Evolutionary conservation across 2,888 invertebrate species (phyloP), one percentile per base, ranked within the genome.

Genomic region (Pocota personata): DNA sequence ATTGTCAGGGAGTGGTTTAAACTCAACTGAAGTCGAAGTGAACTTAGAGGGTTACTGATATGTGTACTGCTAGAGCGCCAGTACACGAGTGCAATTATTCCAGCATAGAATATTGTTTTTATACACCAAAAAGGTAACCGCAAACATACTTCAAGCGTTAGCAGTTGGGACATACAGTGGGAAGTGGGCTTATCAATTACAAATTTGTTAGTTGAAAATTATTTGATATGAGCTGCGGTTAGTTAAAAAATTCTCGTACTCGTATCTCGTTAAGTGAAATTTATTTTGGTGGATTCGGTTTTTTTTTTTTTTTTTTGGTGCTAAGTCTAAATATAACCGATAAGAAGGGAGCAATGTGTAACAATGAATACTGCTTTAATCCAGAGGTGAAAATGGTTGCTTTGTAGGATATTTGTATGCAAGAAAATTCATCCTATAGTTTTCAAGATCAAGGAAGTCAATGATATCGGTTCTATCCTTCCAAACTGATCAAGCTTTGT

Each of bases 121-220:
- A 84, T 84, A 80, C 64, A 7, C 50, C 8, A 12, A 6, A 50
- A 19, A 27, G 27, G 19, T 58, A 46, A 77, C 78, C 72, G n/a
- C 72, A 52, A 52, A 55, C n/a, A 58, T 10, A 37, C 46, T 19
- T 7, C 6, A 8, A 8, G n/a, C n/a, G n/a, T n/a, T n/a, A n/a
- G n/a, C 35, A 52, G 50, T 40, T 12, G 14, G 10, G 7, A 3
- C 10, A 2, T 46, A 8, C 24, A 35, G 8, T 69, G 30, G 24
- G 66, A 62, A 69, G 35, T 2, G 21, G 5, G 16, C 40, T 58
- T 71, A 71, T 71, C 71, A 35, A 7, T 21, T 21, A n/a, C 4
- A n/a, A 1, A 4, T 46, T 24, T 19, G n/a, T 16, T 57, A 57
- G 46, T 46, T n/a, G 43, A 16, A 7, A 40, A 3, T 57, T 21